A percentile compares a stretch with the other conserved stretches of the same genome.
Evolutionary conservation across 2,888 invertebrate species (phyloP).

Genomic region (Macrosiphum euphorbiae): DNA sequence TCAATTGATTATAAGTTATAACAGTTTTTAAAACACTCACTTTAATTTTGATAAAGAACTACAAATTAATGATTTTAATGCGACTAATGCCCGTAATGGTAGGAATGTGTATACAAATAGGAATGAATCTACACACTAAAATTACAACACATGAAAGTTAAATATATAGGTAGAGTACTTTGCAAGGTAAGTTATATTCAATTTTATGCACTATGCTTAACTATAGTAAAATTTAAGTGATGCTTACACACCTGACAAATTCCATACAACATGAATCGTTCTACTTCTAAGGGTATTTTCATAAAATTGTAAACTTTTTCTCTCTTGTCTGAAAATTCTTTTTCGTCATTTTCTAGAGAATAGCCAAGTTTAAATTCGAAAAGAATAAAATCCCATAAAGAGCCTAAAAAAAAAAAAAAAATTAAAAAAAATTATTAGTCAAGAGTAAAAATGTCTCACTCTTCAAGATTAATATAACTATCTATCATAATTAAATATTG

Average conservation of each 20-base stretch:
- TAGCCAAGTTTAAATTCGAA: conserved; percentile 94
- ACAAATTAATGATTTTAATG: conserved; percentile 84
- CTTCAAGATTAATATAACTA: background rate
- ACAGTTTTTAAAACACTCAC: conserved; percentile 70
- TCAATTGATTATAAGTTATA: background rate
- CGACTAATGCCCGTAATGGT: conserved; percentile 88
- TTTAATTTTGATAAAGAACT: conserved; percentile 84
- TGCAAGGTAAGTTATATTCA: background rate
- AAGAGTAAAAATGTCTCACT: background rate
- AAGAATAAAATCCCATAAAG: conserved; percentile 77
- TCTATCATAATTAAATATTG: background rate
- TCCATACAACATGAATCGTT: conserved; percentile 93
- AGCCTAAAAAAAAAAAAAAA: conserved; percentile 66
- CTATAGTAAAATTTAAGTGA: background rate
- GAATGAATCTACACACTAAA: conserved; percentile 94
- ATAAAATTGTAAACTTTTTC: conserved; percentile 98
- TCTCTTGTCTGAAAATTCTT: conserved; percentile 91
- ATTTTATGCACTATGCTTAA: background rate
- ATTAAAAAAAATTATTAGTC: background rate
- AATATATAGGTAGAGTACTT: background rate
- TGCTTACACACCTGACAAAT: conserved; percentile 79
- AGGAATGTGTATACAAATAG: conserved; percentile 97
- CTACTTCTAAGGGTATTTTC: conserved; percentile 92
- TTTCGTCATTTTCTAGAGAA: conserved; percentile 94
- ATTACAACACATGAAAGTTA: conserved; percentile 65